Evolutionary conservation across 2,113 vertebrate species (phyloP).

Genomic region (Anseranas semipalmata): DNA sequence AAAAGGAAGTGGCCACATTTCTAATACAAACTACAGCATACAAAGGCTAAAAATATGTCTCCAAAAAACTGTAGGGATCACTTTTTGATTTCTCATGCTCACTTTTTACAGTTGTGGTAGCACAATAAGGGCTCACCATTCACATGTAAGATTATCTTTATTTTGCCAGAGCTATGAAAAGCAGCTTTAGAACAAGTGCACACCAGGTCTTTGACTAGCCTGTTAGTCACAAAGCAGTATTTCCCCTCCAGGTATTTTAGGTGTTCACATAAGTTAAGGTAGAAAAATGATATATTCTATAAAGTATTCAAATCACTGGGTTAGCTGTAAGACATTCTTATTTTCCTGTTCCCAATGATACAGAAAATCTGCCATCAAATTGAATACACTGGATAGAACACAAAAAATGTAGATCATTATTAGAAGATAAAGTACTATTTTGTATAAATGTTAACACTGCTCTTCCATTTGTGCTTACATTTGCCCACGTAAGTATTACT

Average conservation of each 20-base stretch:
- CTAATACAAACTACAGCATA: background rate
- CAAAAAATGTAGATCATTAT: accelerated
- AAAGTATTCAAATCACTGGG: background rate
- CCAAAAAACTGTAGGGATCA: background rate
- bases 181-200: background rate
- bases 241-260: background rate
- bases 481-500: background rate
- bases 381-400: background rate
- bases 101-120: background rate
- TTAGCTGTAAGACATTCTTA: background rate
- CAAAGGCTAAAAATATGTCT: background rate
- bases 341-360: background rate
- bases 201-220: background rate
- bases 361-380: background rate
- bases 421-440: background rate
- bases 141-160: background rate
- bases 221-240: background rate
- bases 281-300: background rate
- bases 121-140: background rate
- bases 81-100: background rate
- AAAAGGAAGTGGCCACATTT: background rate
- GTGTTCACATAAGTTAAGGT: background rate
- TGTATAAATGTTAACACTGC: background rate
- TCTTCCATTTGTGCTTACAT: background rate
- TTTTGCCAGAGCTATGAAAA: background rate